Conservation (phyloP, 2,888 invertebrate genomes). For the Amblyjoppa proteus region DNA sequence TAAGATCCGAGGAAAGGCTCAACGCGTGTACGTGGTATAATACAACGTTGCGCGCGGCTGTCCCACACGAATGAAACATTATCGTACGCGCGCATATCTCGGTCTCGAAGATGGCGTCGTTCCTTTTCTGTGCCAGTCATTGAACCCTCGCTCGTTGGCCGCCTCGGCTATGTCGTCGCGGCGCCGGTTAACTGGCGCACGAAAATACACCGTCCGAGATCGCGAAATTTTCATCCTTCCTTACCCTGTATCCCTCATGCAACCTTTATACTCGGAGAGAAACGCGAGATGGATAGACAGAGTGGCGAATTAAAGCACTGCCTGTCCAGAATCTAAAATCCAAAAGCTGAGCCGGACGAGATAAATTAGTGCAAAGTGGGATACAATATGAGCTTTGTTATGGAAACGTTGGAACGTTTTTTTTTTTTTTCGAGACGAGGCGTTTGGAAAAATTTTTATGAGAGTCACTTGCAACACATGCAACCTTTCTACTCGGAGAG, state of each 20-base stretch:
- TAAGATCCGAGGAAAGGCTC: neutral
- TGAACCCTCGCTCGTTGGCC: conserved; percentile 78
- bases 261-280: neutral
- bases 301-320: neutral
- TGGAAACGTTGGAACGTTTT: no score
- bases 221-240: conserved; percentile 68
- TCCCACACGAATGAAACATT: conserved; percentile 64
- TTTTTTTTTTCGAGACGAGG: no score
- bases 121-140: conserved; percentile 83
- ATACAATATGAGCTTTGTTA: no score
- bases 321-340: neutral
- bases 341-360: neutral
- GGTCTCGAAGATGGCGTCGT: conserved; percentile 77
- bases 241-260: neutral
- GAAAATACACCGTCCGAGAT: conserved; percentile 62
- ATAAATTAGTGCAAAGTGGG: no score
- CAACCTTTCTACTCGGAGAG: neutral
- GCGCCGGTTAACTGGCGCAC: conserved; percentile 59
- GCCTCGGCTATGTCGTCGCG: conserved; percentile 53
- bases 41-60: neutral
- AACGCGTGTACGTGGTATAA: neutral
- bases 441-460: neutral
- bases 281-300: neutral
- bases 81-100: conserved; percentile 75
- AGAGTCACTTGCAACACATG: no score